Base-by-base conservation (phyloP, 2,797 vertebrate species). In the Poecilia picta region DNA sequence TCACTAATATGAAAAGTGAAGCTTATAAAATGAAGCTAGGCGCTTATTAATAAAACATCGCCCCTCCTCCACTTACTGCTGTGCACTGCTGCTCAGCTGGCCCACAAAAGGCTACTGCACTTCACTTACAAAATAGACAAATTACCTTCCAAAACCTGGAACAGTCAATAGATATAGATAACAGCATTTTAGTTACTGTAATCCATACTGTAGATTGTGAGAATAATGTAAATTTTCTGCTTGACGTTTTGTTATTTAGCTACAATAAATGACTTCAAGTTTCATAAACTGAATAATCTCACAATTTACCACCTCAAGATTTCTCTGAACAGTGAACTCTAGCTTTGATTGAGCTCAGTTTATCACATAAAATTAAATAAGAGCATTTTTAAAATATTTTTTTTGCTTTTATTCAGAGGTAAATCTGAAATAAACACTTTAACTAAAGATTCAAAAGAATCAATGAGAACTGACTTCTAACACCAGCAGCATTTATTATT, bases 1-100 rank as follows among this genome's bases (percentile, higher is more conserved):
- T 51, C 72, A 45, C 39, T 33, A 73, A 82, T 74, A 64, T 84
- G 71, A 23, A 79, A 87, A 81, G 66, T 80, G 51, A 76, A 87
- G 81, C 80, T 72, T 71, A 45, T 45, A 16, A n/a, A 6, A 71
- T 71, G 41, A n/a, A 71, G n/a, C 68, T 28, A n/a, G 12, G 66
- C 66, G 4, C 8, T 45, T 23, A 70, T 43, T 25, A 70, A 41
- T 25, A 25, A 41, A 43, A 6, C 39, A 3, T 43, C 2, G 23
- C 4, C 4, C 66, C 66, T 43, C 39, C 31, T 70, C 36, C 23
- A 39, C 36, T 10, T 41, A 5, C 41, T 6, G 10, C 23, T 45
- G 41, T 16, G 41, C 68, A n/a, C 11, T 15, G 5, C 39, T 45
- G 25, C 23, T 45, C 25, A 71, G 64, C 64, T 68, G 33, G 33